These are phyloP conservation scores for Meriones unguiculatus DNA, from an alignment of 2,113 vertebrate genomes.

Conservation along the genomic window DNA sequence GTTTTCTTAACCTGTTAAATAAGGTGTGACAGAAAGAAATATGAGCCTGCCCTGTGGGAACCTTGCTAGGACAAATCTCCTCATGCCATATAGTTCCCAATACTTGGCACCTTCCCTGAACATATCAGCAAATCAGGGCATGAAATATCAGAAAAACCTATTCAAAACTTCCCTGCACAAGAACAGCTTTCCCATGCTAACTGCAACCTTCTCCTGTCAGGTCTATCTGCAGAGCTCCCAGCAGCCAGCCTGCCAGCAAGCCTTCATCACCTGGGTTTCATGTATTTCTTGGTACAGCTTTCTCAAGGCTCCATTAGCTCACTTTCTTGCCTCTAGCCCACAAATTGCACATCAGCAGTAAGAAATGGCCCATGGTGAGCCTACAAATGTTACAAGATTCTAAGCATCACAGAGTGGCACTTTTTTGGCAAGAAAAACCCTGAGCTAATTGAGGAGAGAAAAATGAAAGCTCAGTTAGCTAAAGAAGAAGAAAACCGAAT, in stretches of 20 bases:
- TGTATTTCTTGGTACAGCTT: background rate
- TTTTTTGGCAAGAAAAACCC: background rate
- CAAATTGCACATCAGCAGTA: background rate
- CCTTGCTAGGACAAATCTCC: background rate
- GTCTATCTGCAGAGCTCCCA: background rate
- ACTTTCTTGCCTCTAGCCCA: background rate
- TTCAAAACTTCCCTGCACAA: background rate
- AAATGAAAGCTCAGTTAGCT: constrained; percentile 34
- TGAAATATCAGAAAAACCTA: background rate
- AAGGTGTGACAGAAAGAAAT: background rate
- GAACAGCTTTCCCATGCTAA: background rate
- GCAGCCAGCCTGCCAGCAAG: background rate
- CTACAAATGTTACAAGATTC: background rate
- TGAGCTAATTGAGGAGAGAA: background rate
- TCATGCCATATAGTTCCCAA: background rate
- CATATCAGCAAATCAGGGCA: background rate
- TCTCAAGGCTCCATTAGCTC: background rate
- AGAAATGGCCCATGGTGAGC: background rate
- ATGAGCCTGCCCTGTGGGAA: background rate
- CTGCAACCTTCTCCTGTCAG: background rate
- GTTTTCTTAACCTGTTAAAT: background rate
- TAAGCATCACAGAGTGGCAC: background rate
- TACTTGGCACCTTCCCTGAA: background rate
- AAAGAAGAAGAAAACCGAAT: background rate
- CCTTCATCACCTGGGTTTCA: background rate